phyloP scores from a whole-genome alignment of 2,797 vertebrate genomes.

The Rachycentron canadum region DNA sequence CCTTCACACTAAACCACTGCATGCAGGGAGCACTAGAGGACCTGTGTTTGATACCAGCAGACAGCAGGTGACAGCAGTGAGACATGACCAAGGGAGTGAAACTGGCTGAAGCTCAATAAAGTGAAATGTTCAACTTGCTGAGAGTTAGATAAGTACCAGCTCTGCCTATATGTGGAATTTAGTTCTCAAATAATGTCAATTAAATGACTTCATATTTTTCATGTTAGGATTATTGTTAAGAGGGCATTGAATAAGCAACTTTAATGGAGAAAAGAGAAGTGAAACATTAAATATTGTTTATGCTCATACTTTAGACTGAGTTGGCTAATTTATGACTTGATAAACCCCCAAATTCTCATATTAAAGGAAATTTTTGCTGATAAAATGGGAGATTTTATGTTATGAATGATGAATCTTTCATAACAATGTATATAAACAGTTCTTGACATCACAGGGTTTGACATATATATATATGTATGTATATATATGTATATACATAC shows the following conservation, averaged over 20 bases:
- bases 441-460: not conserved
- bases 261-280: not conserved
- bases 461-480: too few species aligned
- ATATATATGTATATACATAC: too few species aligned
- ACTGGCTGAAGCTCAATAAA: not conserved
- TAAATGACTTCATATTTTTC: not conserved
- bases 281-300: not conserved
- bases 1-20: not conserved
- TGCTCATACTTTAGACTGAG: not conserved
- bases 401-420: not conserved
- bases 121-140: not conserved
- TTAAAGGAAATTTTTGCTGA: not conserved
- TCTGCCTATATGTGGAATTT: not conserved
- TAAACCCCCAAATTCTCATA: not conserved
- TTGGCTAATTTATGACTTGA: not conserved
- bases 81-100: not conserved
- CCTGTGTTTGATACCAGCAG: conserved; percentile 23
- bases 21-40: not conserved
- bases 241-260: not conserved
- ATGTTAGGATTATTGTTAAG: not conserved
- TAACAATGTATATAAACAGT: not conserved
- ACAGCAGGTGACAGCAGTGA: conserved; percentile 69
- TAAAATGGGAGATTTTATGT: not conserved
- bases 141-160: not conserved
- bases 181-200: not conserved